Percentiles rank a stretch among this genome's conserved stretches.
Conservation (phyloP, 2,797 vertebrate species). For the Liasis olivaceus region DNA sequence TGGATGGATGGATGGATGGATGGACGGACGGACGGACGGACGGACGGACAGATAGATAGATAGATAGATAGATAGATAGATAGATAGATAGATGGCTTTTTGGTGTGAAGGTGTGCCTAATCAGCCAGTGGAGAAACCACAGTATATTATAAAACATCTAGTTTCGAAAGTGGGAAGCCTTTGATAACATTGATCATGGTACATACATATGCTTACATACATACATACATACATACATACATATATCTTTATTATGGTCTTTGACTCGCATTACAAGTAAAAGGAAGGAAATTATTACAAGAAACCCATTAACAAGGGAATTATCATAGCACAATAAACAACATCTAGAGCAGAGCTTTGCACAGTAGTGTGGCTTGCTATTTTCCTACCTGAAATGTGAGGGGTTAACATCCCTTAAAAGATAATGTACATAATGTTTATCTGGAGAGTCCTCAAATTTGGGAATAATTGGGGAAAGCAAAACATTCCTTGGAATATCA, state of each 20-base stretch:
- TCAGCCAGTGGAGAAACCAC: neutral
- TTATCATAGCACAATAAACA: neutral
- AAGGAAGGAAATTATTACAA: neutral
- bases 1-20: too few relatives aligned
- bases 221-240: neutral
- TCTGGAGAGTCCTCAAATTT: neutral
- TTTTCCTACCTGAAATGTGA: neutral
- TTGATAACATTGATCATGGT: neutral
- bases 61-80: too few relatives aligned
- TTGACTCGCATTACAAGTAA: neutral
- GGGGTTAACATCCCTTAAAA: neutral
- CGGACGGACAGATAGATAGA: too few relatives aligned
- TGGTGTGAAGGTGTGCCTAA: neutral
- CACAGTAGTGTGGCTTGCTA: neutral
- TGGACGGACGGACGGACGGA: too few relatives aligned
- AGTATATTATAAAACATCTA: neutral
- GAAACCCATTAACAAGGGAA: neutral
- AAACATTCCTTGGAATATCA: neutral
- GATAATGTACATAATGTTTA: neutral
- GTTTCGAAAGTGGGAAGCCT: neutral
- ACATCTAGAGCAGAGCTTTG: neutral
- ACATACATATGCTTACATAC: neutral
- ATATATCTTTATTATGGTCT: neutral
- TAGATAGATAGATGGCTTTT: neutral
- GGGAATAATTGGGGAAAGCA: neutral